Base-by-base conservation (phyloP, 2,888 invertebrate species). In the Ernsta delagoae region DNA sequence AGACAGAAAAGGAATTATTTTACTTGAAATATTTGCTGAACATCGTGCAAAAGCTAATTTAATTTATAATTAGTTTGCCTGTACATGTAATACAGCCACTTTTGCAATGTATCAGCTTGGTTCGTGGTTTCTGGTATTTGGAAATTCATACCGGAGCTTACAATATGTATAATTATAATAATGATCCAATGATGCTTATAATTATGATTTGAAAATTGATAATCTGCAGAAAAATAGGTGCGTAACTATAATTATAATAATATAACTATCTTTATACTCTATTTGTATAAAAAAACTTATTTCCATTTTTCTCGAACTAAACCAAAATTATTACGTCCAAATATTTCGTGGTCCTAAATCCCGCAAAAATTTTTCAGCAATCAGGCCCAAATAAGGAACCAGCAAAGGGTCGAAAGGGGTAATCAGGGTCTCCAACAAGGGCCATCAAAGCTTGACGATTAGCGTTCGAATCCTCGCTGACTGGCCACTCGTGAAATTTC, bases 401-500 rank as follows among this genome's bases (percentile, higher is more conserved):
- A 45, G 34, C 54, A 68, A 68, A 68, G 57, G 57, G 68, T 39
- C 50, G 62, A 63, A 68, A 68, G 50, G 67, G 68, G 62, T 68
- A 68, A 68, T 68, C 68, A 68, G 48, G 43, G 61, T 61, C 61
- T 60, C 54, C 11, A 43, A 60, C 39, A 68, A 39, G 67, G 61
- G 63, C 59, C 69, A 59, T 64, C 69, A 69, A 69, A 69, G 69
- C 62, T 50, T 59, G 45, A 36, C 63, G 63, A 69, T 69, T 69
- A 69, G 69, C 62, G 60, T 67, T 48, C 8, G 69, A 69, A 64
- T 64, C 53, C 63, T 59, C 57, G 53, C 43, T 59, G 69, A 43
- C 69, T 69, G 69, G 41, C 68, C 68, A 63, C 69, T 69, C 69
- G 69, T 69, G 69, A 69, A 69, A 69, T 63, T 68, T 43, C 43